Evolutionary conservation across 2,113 vertebrate genomes (phyloP), one percentile per base, ranked within the genome.

Genomic region (Phyllopteryx taeniolatus): DNA sequence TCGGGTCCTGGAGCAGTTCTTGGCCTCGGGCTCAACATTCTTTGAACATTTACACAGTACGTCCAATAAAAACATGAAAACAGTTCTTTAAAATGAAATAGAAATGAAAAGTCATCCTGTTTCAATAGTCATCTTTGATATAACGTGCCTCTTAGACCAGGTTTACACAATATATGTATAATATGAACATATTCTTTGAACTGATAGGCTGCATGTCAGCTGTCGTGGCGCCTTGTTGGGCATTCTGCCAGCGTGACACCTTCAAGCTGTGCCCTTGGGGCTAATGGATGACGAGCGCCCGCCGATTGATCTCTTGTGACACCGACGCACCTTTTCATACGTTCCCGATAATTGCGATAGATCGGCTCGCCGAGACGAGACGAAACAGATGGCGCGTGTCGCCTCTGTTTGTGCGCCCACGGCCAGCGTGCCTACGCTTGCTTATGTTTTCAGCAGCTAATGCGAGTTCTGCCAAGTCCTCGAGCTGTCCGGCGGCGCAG

Each of bases 331-430:
- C 77, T 71, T 51, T 70, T 84, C 76, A 80, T 76, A 77, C 82
- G 85, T 80, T 81, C 46, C 49, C 53, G 73, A 75, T 90, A 79
- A 86, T 69, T 78, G 67, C 79, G 51, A 84, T 64, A 82, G 79
- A 90, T 82, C 73, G 54, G 56, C 63, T 31, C 54, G 70, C 74
- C 73, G 72, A 69, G 78, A 78, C 53, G 49, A 73, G 67, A 75
- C 77, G 74, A 83, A 82, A 63, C 56, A 57, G 71, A 68, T 77
- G 49, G 75, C 62, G 60, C 57, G 27, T 69, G 43, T 43, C 42
- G 71, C 71, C 64, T 56, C 44, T 57, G 1, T 39, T 8, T 67
- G 74, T 44, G 61, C 31, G n/a, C n/a, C n/a, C n/a, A n/a, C n/a
- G n/a, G n/a, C n/a, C n/a, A n/a, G n/a, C n/a, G n/a, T n/a, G n/a